Conservation (phyloP, 1,140 invertebrate genomes). For the Galleria mellonella region DNA sequence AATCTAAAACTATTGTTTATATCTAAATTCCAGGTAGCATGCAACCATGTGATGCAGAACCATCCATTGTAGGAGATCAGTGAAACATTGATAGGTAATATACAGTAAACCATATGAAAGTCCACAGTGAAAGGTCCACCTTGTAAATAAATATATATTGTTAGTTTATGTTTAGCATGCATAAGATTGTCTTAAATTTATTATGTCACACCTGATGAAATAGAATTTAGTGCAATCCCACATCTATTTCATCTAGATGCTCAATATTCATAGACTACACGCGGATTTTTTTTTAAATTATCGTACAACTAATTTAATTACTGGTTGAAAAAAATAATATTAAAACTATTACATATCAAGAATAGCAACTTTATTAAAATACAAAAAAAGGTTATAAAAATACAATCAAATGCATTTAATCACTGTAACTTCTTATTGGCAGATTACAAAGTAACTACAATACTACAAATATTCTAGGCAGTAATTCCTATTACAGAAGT, state of each 20-base stretch:
- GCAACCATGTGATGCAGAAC: slow-evolving; percentile 13
- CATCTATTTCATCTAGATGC: neutral
- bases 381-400: slow-evolving; percentile 72
- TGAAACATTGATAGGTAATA: neutral
- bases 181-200: too few species aligned
- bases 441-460: slow-evolving; percentile 40
- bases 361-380: slow-evolving; percentile 73
- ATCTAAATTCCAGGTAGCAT: slow-evolving; percentile 19
- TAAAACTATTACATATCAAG: slow-evolving; percentile 55
- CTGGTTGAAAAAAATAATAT: slow-evolving; percentile 14
- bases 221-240: neutral
- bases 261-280: neutral
- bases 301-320: neutral
- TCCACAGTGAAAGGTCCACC: neutral
- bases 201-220: neutral
- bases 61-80: neutral
- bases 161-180: slow-evolving; percentile 13
- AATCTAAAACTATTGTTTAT: slow-evolving; percentile 30
- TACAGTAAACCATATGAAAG: neutral
- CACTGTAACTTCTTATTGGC: slow-evolving; percentile 65
- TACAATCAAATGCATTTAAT: slow-evolving; percentile 72
- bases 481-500: slow-evolving; percentile 28
- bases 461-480: slow-evolving; percentile 44
- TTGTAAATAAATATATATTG: slow-evolving; percentile 3
- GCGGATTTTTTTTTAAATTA: neutral